Percentiles rank a stretch among this genome's conserved stretches.
Conservation (phyloP, 2,888 invertebrate genomes). For the Drosophila suboccidentalis region DNA sequence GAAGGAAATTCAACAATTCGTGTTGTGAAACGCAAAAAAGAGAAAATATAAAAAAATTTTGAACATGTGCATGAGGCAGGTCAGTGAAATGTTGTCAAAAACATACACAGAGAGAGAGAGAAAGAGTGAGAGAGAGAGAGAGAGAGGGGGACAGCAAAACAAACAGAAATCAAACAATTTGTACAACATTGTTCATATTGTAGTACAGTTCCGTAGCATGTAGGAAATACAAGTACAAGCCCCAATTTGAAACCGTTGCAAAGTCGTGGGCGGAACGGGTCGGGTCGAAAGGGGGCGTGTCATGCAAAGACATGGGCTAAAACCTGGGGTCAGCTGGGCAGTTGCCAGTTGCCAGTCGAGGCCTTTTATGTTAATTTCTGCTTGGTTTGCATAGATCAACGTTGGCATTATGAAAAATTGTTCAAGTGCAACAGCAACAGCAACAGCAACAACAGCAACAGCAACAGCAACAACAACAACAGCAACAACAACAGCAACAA, state of each 20-base stretch:
- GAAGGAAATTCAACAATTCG: slow-evolving; percentile 26
- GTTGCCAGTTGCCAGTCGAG: slow-evolving; percentile 57
- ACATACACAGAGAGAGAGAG: slow-evolving; percentile 19
- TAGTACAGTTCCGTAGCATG: slow-evolving; percentile 19
- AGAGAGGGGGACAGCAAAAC: slow-evolving; percentile 7
- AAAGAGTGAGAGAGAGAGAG: not conserved
- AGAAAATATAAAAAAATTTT: slow-evolving; percentile 29
- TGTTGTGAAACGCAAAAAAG: slow-evolving; percentile 32
- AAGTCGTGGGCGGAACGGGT: slow-evolving; percentile 11
- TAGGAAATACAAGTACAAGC: slow-evolving; percentile 19
- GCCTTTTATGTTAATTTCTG: slow-evolving; percentile 77
- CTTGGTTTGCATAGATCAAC: slow-evolving; percentile 42
- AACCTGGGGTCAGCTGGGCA: slow-evolving; percentile 48
- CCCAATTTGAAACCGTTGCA: slow-evolving; percentile 56
- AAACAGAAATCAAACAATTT: slow-evolving; percentile 64
- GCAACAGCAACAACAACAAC: slow-evolving; percentile 44
- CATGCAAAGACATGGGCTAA: slow-evolving; percentile 17
- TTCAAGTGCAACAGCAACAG: slow-evolving; percentile 68
- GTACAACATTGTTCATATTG: slow-evolving; percentile 31
- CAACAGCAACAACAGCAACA: slow-evolving; percentile 21
- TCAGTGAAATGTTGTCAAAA: slow-evolving; percentile 61
- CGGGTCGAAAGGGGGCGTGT: slow-evolving; percentile 40
- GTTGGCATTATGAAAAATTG: slow-evolving; percentile 71
- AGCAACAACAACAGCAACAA: slow-evolving; percentile 22
- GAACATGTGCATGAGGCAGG: slow-evolving; percentile 51